Evolutionary conservation across 2,888 invertebrate species (phyloP).

Genomic region (Drosophila neoperkinsi): DNA sequence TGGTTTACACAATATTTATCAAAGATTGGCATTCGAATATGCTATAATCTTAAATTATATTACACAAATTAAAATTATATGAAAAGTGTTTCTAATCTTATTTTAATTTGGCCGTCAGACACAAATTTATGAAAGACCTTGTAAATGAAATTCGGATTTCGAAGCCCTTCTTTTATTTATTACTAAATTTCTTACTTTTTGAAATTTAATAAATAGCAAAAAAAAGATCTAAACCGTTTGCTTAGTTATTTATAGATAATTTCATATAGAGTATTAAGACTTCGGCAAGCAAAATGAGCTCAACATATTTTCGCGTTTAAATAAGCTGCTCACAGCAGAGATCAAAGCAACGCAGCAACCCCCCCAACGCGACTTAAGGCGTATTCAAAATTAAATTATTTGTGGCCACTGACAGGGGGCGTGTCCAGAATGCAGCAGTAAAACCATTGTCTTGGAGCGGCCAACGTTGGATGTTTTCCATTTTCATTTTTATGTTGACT

Average conservation of each 20-base stretch:
- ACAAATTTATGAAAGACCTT: too few species aligned
- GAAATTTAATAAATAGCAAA: neutral
- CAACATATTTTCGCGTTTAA: slow-evolving; percentile 18
- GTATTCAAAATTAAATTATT: slow-evolving; percentile 56
- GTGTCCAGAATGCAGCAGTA: neutral
- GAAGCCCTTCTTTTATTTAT: neutral
- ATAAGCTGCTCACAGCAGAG: slow-evolving; percentile 41
- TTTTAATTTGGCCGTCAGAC: too few species aligned
- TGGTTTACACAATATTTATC: too few species aligned
- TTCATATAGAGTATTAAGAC: neutral
- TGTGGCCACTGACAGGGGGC: slow-evolving; percentile 1
- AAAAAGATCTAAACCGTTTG: neutral
- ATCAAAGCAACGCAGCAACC: slow-evolving; percentile 10
- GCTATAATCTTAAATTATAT: too few species aligned
- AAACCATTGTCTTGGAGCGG: slow-evolving; percentile 36
- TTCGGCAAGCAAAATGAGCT: neutral
- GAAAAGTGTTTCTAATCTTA: neutral
- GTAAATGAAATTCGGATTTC: too few species aligned
- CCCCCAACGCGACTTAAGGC: slow-evolving; percentile 14
- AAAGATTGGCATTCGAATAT: too few species aligned
- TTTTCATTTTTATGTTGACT: slow-evolving; percentile 61
- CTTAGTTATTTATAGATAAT: neutral
- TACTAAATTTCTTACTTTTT: neutral
- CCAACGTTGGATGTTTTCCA: neutral
- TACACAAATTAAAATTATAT: too few species aligned